Conservation (phyloP, 2,797 vertebrate species). For the Scolopax bukidnonensis region DNA sequence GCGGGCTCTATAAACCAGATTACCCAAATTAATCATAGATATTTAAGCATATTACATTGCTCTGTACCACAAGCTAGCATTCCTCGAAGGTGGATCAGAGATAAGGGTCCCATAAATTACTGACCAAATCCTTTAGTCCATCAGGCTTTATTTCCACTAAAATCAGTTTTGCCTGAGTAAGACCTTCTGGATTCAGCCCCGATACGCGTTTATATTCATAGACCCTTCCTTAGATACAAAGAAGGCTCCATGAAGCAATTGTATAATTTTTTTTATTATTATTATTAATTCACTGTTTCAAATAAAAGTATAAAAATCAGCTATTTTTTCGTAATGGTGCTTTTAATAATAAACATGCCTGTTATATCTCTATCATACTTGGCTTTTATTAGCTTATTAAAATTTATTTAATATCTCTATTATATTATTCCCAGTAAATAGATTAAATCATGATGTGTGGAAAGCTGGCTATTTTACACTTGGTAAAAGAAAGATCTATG, state of each 20-base stretch:
- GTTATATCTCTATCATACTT: not conserved
- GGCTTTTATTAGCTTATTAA: slow-evolving; percentile 17
- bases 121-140: slow-evolving; percentile 67
- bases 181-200: slow-evolving; percentile 53
- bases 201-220: slow-evolving; percentile 44
- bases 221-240: slow-evolving; percentile 17
- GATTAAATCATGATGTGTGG: not conserved
- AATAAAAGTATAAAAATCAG: not conserved
- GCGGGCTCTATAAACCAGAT: slow-evolving; percentile 62
- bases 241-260: not conserved
- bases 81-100: slow-evolving; percentile 67
- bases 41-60: slow-evolving; percentile 67
- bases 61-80: slow-evolving; percentile 51
- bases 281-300: not conserved
- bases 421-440: slow-evolving; percentile 23
- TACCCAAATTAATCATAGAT: slow-evolving; percentile 69
- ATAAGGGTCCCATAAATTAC: slow-evolving; percentile 63
- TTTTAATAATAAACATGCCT: slow-evolving; percentile 1
- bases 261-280: not conserved
- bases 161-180: slow-evolving; percentile 60
- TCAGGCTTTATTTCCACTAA: slow-evolving; percentile 66
- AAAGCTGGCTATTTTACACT: not conserved
- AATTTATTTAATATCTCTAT: slow-evolving; percentile 21
- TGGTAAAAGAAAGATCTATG: not conserved
- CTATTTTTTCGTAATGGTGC: not conserved